Conservation (phyloP, 92 coral and sea anemone genomes). For the Pocillopora meandrina region DNA sequence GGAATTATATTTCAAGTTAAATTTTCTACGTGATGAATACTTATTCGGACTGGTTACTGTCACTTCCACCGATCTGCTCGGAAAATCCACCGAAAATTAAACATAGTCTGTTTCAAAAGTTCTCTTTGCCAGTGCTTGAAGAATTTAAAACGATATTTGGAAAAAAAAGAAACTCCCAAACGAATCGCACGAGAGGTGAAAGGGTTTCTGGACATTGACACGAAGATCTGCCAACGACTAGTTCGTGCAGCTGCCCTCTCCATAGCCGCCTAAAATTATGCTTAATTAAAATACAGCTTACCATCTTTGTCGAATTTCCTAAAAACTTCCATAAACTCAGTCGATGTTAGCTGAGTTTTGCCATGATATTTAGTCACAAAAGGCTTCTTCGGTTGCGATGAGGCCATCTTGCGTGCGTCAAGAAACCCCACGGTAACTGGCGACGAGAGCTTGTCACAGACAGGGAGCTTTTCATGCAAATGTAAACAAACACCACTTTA, state of each 20-base stretch:
- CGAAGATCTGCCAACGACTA: background rate
- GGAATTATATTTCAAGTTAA: no score
- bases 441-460: background rate
- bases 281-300: conserved; percentile 37
- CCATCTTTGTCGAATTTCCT: conserved; percentile 89
- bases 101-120: background rate
- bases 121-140: background rate
- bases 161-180: background rate
- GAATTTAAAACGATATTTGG: background rate
- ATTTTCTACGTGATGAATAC: no score
- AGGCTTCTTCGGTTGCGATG: conserved; percentile 33
- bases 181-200: background rate
- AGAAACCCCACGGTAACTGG: background rate
- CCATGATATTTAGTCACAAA: conserved; percentile 52
- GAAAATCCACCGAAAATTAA: background rate
- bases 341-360: conserved; percentile 64
- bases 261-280: background rate
- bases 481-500: conserved; percentile 18
- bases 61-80: background rate
- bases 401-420: conserved; percentile 34
- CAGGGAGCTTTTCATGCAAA: background rate
- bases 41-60: no score
- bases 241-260: conserved; percentile 7
- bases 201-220: background rate
- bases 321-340: conserved; percentile 74